Evolutionary conservation across 2,797 vertebrate species (phyloP).

Genomic region (Naso thynnoides): DNA sequence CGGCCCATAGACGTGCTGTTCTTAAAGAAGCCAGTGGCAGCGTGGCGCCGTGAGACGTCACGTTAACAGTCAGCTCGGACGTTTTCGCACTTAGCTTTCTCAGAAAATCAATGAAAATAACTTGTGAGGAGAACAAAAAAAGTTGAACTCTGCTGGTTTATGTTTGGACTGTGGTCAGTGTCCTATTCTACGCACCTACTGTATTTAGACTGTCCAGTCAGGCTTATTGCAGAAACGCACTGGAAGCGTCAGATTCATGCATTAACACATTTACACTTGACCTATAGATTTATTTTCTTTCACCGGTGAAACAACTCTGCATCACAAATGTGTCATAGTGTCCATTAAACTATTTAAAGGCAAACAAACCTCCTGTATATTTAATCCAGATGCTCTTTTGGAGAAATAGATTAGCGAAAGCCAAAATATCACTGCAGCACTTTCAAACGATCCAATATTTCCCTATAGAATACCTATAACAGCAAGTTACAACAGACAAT

Average conservation of each 20-base stretch:
- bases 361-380: neutral
- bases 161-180: conserved; percentile 68
- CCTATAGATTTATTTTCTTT: neutral
- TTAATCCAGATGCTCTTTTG: neutral
- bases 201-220: conserved; percentile 49
- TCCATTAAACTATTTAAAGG: neutral
- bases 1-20: conserved; percentile 50
- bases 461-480: conserved; percentile 1
- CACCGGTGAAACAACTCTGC: neutral
- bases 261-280: neutral
- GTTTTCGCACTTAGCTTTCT: conserved; percentile 72
- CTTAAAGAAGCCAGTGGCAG: conserved; percentile 33
- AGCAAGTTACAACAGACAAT: conserved; percentile 1
- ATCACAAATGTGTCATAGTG: neutral
- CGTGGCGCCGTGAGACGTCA: neutral
- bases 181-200: conserved; percentile 52
- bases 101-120: conserved; percentile 60
- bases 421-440: neutral
- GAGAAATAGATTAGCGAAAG: conserved; percentile 6
- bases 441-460: neutral
- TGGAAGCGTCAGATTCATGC: conserved; percentile 52
- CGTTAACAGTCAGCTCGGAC: conserved; percentile 41
- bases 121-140: conserved; percentile 25
- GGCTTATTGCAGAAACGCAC: conserved; percentile 62
- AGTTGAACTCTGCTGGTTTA: conserved; percentile 61